phyloP scores from a whole-genome alignment of 2,888 invertebrate genomes.

The Lapara coniferarum region DNA sequence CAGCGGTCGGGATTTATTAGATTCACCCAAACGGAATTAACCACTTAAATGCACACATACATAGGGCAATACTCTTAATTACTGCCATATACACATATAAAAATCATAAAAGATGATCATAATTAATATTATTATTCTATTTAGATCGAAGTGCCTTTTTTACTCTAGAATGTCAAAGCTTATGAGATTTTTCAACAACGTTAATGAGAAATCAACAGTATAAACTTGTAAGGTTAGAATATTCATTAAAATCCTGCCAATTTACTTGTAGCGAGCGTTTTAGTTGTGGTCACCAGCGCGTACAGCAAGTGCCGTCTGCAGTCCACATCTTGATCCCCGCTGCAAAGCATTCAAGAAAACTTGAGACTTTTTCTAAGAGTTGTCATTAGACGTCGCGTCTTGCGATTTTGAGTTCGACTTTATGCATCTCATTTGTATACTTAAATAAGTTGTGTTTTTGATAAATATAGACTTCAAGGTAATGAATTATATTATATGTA shows the following conservation, averaged over 20 bases:
- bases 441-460: too few species aligned
- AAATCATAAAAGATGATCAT: not conserved
- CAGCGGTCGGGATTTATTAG: slow-evolving; percentile 75
- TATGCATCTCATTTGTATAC: too few species aligned
- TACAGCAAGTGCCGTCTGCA: slow-evolving; percentile 51
- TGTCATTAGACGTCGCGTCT: slow-evolving; percentile 17
- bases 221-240: not conserved
- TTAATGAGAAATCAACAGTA: not conserved
- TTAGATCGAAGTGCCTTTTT: too few species aligned
- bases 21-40: slow-evolving; percentile 74
- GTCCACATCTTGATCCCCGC: slow-evolving; percentile 49
- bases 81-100: not conserved
- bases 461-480: too few species aligned
- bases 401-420: not conserved
- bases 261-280: slow-evolving; percentile 22
- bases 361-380: slow-evolving; percentile 36
- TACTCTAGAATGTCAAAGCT: too few species aligned
- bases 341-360: slow-evolving; percentile 45
- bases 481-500: too few species aligned
- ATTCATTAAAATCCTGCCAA: slow-evolving; percentile 4
- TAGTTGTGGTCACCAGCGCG: slow-evolving; percentile 51
- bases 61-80: slow-evolving; percentile 6
- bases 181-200: too few species aligned
- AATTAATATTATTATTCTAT: not conserved
- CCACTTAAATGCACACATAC: slow-evolving; percentile 46